Evolutionary conservation across 2,888 invertebrate genomes (phyloP), one percentile per base, ranked within the genome.

Genomic region (Spisula solida): DNA sequence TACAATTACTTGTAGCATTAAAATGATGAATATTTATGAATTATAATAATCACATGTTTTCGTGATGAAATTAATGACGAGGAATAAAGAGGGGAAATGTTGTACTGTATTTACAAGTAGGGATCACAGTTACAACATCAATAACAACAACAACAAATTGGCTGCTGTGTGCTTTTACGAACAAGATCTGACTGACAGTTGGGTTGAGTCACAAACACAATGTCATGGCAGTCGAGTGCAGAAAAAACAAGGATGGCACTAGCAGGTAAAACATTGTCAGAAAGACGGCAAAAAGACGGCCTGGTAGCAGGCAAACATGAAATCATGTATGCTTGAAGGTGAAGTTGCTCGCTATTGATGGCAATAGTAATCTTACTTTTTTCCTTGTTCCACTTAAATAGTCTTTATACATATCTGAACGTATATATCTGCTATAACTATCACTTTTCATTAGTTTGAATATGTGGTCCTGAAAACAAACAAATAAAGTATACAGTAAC

Each of bases 361-460:
- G 95, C 70, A 95, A 93, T 70, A 95, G 94, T 81, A 95, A 93
- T 92, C 95, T 95, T 95, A 99, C 99, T 98, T 99, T 99, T 97
- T 99, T 99, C 97, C 99, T 98, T 93, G 99, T 98, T 93, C 99
- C 99, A 96, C 98, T 99, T 91, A 99, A 97, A 96, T 98, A 99
- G 95, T 99, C 99, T 97, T 99, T 99, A 97, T 99, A 99, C 98
- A 99, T 99, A 95, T 99, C 99, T 0, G 99, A 99, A 93, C 99
- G 98, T 85, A 99, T 97, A 96, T 99, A 99, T 94, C 99, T 97
- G 86, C 99, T 99, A 96, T 99, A 99, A 96, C 99, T 99, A 97
- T 99, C 99, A 93, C 99, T 99, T 97, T 99, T 99, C 99, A 99
- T 99, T 94, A 99, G 97, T 96, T 99, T 99, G 97, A 99, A 99